Percentiles rank a stretch among this genome's conserved stretches.
phyloP scores from a whole-genome alignment of 1,140 invertebrate species.

The Brachionus calyciflorus region DNA sequence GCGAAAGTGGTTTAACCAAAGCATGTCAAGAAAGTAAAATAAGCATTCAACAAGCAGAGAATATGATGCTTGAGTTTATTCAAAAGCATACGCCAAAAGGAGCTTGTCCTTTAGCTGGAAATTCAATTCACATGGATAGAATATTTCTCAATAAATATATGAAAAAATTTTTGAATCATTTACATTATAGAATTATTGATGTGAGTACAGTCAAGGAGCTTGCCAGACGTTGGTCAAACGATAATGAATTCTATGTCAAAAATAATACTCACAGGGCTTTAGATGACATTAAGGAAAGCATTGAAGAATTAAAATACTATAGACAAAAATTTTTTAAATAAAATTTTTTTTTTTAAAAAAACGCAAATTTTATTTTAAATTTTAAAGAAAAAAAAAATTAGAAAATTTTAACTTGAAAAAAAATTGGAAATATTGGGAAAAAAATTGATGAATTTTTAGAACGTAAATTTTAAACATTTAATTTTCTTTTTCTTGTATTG shows the following conservation, averaged over 20 bases:
- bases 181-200: conserved; percentile 90
- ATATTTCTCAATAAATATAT: conserved; percentile 58
- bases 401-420: too few species aligned
- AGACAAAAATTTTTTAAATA: conserved; percentile 64
- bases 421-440: too few species aligned
- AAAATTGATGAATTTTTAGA: too few species aligned
- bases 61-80: conserved; percentile 72
- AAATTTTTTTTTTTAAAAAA: too few species aligned
- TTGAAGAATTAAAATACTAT: conserved; percentile 77
- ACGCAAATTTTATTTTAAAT: too few species aligned
- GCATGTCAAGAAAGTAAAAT: conserved; percentile 69
- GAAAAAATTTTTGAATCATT: conserved; percentile 66
- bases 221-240: conserved; percentile 59
- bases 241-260: background rate
- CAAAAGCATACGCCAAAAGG: conserved; percentile 67
- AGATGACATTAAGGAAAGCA: conserved; percentile 80
- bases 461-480: too few species aligned
- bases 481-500: too few species aligned
- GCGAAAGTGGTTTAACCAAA: conserved; percentile 73
- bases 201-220: conserved; percentile 85
- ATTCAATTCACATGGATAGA: conserved; percentile 78
- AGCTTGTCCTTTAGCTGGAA: conserved; percentile 77
- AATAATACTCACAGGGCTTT: conserved; percentile 64
- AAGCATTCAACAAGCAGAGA: conserved; percentile 68
- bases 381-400: too few species aligned